phyloP scores from a whole-genome alignment of 2,888 invertebrate species.

The Serrognathus titanus region DNA sequence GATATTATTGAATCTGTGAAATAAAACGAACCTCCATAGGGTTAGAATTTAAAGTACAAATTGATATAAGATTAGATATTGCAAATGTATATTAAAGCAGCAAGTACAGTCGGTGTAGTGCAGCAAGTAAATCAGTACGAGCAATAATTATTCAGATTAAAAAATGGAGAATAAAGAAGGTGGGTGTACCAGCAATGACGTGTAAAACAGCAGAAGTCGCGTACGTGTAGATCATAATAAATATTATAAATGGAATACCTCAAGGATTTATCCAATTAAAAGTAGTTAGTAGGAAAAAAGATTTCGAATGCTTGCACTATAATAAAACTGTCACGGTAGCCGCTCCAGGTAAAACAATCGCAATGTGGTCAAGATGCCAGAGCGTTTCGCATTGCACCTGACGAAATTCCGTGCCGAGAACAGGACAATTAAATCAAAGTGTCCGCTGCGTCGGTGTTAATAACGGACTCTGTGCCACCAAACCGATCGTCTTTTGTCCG shows the following conservation, averaged over 20 bases:
- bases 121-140: no score
- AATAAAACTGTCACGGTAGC: slow-evolving; percentile 36
- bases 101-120: no score
- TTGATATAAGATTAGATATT: no score
- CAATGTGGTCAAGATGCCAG: slow-evolving; percentile 27
- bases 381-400: slow-evolving; percentile 37
- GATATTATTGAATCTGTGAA: no score
- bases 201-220: not conserved
- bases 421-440: slow-evolving; percentile 46
- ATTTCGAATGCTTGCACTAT: slow-evolving; percentile 26
- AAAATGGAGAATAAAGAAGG: no score
- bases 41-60: no score
- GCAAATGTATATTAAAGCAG: no score
- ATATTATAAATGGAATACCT: slow-evolving; percentile 15
- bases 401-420: slow-evolving; percentile 39
- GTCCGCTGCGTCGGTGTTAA: slow-evolving; percentile 40
- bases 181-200: no score
- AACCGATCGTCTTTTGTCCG: slow-evolving; percentile 27
- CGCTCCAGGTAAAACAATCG: slow-evolving; percentile 26
- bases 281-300: slow-evolving; percentile 23
- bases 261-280: slow-evolving; percentile 24
- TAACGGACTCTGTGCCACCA: slow-evolving; percentile 38
- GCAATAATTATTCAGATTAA: no score
- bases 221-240: slow-evolving; percentile 16
- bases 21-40: no score